Percentiles rank a stretch among this genome's conserved stretches.
phyloP scores from a whole-genome alignment of 2,113 vertebrate genomes.

The Indicator indicator region DNA sequence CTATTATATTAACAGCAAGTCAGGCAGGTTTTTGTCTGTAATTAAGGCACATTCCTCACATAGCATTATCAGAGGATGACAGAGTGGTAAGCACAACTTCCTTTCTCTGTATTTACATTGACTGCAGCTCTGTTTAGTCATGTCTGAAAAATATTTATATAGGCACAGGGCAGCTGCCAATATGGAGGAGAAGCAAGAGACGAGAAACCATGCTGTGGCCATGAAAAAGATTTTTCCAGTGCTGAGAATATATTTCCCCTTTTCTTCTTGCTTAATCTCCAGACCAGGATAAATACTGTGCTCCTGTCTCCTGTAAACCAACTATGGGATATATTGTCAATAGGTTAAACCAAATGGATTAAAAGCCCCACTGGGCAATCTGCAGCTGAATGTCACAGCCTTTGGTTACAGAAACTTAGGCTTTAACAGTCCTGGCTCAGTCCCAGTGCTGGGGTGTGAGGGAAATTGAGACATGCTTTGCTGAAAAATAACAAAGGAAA shows the following conservation, averaged over 20 bases:
- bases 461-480: not conserved
- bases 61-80: not conserved
- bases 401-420: not conserved
- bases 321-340: not conserved
- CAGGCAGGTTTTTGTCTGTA: not conserved
- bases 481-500: not conserved
- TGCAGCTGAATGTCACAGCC: not conserved
- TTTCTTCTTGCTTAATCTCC: not conserved
- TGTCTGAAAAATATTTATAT: slow-evolving; percentile 24
- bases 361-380: not conserved
- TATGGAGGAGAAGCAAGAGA: not conserved
- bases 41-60: slow-evolving; percentile 10
- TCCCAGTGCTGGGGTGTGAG: not conserved
- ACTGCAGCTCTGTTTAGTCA: slow-evolving; percentile 35
- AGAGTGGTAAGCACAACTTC: not conserved
- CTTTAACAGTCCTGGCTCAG: not conserved
- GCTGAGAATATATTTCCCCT: not conserved
- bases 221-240: not conserved
- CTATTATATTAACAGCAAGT: not conserved
- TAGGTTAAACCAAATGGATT: not conserved
- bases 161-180: not conserved
- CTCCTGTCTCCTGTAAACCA: not conserved
- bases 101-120: slow-evolving; percentile 9
- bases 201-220: not conserved
- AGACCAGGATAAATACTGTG: not conserved